Base-by-base conservation (phyloP, 2,888 invertebrate genomes). In the Darwinula stevensoni region DNA sequence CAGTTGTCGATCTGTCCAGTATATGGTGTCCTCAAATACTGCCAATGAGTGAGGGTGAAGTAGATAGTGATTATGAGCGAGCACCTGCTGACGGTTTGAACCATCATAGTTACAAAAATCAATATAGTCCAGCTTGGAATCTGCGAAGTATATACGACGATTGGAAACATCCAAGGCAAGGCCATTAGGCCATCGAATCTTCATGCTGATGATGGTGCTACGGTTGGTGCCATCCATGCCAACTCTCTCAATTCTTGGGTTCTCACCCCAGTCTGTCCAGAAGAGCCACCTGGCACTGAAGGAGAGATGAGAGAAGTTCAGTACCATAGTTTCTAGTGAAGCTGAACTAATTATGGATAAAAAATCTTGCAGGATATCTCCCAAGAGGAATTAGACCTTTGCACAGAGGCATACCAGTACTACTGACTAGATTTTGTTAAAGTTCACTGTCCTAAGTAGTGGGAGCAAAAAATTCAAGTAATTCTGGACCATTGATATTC, bases 221-320 rank as follows among this genome's bases (percentile, higher is more conserved):
- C 88, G 62, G 43, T 70, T 69, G 0, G 68, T 67, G 1, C 94
- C 94, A 47, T 97, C 94, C 78, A 97, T 76, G 12, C 86, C 86
- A 4, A 86, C 72, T 35, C 88, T 59, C 49, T 97, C 94, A 35
- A 97, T 75, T 2, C 88, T 59, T 2, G 97, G 94, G 53, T 86
- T 75, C 50, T 86, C 82, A 27, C 91, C 91, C 94, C 94, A 94
- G 51, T 97, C 94, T 0, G 86, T 84, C 94, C 94, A 97, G 59
- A 97, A 97, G 34, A 97, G 57, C 65, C 74, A 75, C 3, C 72
- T 57, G 0, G 80, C 67, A 17, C 52, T 57, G 36, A 4, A 39
- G 37, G 17, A 34, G 9, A n/a, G n/a, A n/a, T n/a, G n/a, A n/a
- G n/a, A n/a, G n/a, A n/a, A n/a, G n/a, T n/a, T n/a, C n/a, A n/a